Evolutionary conservation across 2,113 vertebrate species (phyloP).

Genomic region (Eulemur macaco): DNA sequence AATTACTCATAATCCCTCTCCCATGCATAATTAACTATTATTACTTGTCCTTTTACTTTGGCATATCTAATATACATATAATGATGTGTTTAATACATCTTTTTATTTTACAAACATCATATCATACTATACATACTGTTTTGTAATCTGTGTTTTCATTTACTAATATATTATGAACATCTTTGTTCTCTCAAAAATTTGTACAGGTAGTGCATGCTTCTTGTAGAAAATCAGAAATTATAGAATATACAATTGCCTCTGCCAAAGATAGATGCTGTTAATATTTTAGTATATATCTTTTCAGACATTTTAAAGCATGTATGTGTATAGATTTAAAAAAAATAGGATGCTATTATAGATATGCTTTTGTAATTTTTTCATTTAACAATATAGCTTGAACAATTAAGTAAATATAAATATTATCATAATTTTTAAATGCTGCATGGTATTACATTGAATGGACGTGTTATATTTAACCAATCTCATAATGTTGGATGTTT

Average conservation of each 20-base stretch:
- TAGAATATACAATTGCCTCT: not conserved
- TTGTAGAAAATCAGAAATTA: constrained; percentile 21
- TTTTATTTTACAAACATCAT: constrained; percentile 7
- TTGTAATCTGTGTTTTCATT: constrained; percentile 32
- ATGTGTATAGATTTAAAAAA: not conserved
- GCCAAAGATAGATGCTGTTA: not conserved
- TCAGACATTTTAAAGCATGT: constrained; percentile 19
- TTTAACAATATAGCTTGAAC: not conserved
- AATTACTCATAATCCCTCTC: not conserved
- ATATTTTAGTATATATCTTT: not conserved
- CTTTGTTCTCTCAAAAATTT: constrained; percentile 34
- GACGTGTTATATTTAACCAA: not conserved
- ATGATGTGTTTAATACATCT: not conserved
- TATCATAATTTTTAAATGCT: constrained; percentile 9
- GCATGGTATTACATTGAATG: not conserved
- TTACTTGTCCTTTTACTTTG: not conserved
- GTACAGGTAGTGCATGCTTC: not conserved
- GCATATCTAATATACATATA: not conserved
- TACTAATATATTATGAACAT: not conserved
- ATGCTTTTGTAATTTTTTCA: not conserved
- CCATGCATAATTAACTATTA: not conserved
- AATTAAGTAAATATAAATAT: not conserved
- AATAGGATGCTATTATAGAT: not conserved
- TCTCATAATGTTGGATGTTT: not conserved
- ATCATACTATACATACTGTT: constrained; percentile 13